Evolutionary conservation across 1,140 invertebrate species (phyloP).

Genomic region (Zaprionus vittiger): DNA sequence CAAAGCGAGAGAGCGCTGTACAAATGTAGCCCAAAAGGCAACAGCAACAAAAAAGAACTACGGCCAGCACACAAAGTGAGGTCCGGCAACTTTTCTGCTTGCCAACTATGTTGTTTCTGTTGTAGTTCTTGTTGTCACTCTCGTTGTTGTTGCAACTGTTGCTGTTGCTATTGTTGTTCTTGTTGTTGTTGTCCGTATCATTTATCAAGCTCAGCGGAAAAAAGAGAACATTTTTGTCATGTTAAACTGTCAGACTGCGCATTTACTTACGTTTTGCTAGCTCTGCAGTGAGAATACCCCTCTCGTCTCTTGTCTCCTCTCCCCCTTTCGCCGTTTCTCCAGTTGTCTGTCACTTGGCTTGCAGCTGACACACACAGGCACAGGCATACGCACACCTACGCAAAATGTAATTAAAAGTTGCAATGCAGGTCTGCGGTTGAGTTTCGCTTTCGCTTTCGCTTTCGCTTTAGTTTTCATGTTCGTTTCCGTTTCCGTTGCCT

Average conservation of each 20-base stretch:
- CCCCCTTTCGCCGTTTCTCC: constrained; percentile 21
- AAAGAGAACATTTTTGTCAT: constrained; percentile 79
- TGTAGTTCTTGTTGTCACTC: constrained; percentile 33
- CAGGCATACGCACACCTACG: constrained; percentile 34
- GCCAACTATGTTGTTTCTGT: constrained; percentile 18
- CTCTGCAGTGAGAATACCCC: constrained; percentile 9
- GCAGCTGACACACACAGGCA: constrained; percentile 29
- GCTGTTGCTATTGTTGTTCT: constrained; percentile 23
- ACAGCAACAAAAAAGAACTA: constrained; percentile 16
- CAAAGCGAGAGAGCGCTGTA: constrained; percentile 56
- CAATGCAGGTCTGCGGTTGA: constrained; percentile 76
- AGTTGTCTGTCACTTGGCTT: constrained; percentile 54
- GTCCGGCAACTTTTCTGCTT: constrained; percentile 52
- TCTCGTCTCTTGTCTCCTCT: not conserved
- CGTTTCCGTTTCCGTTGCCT: constrained; percentile 15
- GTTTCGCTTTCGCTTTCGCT: constrained; percentile 47
- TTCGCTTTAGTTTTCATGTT: constrained; percentile 41
- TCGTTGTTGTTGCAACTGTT: constrained; percentile 32
- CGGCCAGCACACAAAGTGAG: constrained; percentile 44
- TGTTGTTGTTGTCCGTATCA: constrained; percentile 56
- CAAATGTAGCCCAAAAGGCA: constrained; percentile 46
- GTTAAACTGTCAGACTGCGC: constrained; percentile 82
- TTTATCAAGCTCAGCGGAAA: constrained; percentile 78
- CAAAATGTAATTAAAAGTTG: constrained; percentile 79
- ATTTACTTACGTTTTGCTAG: constrained; percentile 76